phyloP scores from a whole-genome alignment of 2,888 invertebrate genomes.

The Lithosia quadra region DNA sequence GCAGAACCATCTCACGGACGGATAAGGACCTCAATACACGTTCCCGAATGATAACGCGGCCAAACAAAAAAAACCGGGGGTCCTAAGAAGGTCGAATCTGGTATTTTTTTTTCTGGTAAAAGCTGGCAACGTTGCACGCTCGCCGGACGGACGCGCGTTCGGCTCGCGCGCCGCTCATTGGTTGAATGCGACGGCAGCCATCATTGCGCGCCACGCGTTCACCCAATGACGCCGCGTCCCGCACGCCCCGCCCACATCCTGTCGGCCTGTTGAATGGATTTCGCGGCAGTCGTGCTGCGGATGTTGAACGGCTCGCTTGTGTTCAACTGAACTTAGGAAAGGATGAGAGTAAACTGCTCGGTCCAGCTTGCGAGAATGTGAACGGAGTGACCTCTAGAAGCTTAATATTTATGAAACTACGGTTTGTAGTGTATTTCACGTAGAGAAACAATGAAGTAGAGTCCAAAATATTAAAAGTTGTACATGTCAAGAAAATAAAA shows the following conservation, averaged over 20 bases:
- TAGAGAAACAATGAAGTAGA: slow-evolving; percentile 15
- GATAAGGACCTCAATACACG: slow-evolving; percentile 80
- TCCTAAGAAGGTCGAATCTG: slow-evolving; percentile 87
- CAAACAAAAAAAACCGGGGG: slow-evolving; percentile 85
- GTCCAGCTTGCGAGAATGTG: slow-evolving; percentile 48
- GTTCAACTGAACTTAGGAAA: slow-evolving; percentile 46
- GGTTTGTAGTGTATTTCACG: slow-evolving; percentile 29
- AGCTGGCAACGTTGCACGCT: slow-evolving; percentile 85
- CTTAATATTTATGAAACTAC: slow-evolving; percentile 29
- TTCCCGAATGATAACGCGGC: slow-evolving; percentile 85
- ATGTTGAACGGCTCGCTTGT: slow-evolving; percentile 61
- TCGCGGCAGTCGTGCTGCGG: slow-evolving; percentile 77
- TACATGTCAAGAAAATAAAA: slow-evolving; percentile 11
- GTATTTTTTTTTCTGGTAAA: slow-evolving; percentile 82
- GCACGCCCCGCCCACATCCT: slow-evolving; percentile 86
- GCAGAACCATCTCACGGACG: slow-evolving; percentile 78
- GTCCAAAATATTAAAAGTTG: slow-evolving; percentile 18
- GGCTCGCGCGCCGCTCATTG: slow-evolving; percentile 83
- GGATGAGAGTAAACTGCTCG: slow-evolving; percentile 39
- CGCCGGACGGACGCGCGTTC: slow-evolving; percentile 84
- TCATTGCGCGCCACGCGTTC: slow-evolving; percentile 72
- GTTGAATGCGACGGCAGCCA: slow-evolving; percentile 85
- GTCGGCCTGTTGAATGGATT: slow-evolving; percentile 81
- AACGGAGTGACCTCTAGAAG: slow-evolving; percentile 46
- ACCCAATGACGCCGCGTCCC: slow-evolving; percentile 83